phyloP scores from a whole-genome alignment of 23 tunicate species.

The Halocynthia aurantium region DNA sequence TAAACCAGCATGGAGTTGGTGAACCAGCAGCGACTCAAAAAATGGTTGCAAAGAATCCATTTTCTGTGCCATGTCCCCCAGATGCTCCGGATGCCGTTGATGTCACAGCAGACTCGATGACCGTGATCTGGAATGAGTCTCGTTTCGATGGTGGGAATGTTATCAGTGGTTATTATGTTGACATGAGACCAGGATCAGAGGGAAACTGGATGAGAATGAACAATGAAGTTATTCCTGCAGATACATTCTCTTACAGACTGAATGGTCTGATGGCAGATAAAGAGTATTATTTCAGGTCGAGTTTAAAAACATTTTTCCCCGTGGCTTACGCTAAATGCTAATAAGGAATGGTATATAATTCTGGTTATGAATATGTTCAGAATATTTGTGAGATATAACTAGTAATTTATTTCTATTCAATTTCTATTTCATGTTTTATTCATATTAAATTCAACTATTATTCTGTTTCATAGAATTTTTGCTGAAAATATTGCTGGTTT shows the following conservation, averaged over 20 bases:
- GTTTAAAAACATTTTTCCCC: not conserved
- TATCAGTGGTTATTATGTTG: constrained; percentile 34
- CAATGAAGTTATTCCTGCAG: constrained; percentile 11
- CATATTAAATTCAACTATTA: too few species aligned
- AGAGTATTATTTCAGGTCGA: constrained; percentile 21
- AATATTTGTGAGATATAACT: too few species aligned
- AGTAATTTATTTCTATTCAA: too few species aligned
- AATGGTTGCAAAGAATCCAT: constrained; percentile 22
- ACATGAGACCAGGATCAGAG: constrained; percentile 28
- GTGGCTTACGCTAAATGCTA: too few species aligned
- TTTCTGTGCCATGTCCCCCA: constrained; percentile 28
- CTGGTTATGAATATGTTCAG: too few species aligned
- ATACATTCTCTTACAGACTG: constrained; percentile 3
- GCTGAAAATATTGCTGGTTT: constrained; percentile 45
- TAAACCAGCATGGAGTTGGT: constrained; percentile 29
- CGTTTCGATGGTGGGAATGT: constrained; percentile 19
- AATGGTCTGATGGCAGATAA: constrained; percentile 9
- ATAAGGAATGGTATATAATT: too few species aligned
- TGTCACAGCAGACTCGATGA: constrained; percentile 27
- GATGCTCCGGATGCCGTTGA: constrained; percentile 28
- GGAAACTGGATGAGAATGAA: constrained; percentile 29
- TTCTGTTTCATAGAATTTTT: constrained; percentile 12
- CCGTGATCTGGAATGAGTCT: constrained; percentile 30
- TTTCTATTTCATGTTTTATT: too few species aligned
- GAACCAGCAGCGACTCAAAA: constrained; percentile 7